Percentiles rank a stretch among this genome's conserved stretches.
Conservation (phyloP, 92 coral and sea anemone genomes). For the Palythoa caribaeorum region DNA sequence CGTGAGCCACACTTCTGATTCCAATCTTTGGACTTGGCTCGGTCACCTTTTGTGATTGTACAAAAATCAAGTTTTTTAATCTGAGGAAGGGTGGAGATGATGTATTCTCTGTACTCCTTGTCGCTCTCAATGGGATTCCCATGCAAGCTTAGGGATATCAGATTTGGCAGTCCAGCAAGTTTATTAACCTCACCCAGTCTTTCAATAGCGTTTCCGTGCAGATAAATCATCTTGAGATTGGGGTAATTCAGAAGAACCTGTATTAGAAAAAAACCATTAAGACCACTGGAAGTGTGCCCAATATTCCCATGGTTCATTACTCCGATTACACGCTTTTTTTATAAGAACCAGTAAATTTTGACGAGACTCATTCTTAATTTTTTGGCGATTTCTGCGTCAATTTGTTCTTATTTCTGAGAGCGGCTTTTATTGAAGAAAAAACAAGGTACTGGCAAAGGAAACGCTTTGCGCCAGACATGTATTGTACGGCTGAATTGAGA, state of each 20-base stretch:
- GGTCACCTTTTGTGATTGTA: constrained; percentile 83
- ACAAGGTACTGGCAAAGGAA: too few species aligned
- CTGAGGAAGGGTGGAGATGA: constrained; percentile 74
- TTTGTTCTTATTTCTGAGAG: too few species aligned
- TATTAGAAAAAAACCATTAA: not conserved
- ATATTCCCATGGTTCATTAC: too few species aligned
- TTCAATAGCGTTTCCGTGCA: constrained; percentile 85
- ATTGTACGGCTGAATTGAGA: too few species aligned
- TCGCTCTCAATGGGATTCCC: constrained; percentile 87
- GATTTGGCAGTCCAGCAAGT: constrained; percentile 83
- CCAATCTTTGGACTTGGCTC: constrained; percentile 62
- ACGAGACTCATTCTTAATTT: too few species aligned
- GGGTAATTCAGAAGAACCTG: constrained; percentile 87
- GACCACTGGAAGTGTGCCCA: too few species aligned
- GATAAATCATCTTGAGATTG: constrained; percentile 79
- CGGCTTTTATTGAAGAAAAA: too few species aligned
- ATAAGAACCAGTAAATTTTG: too few species aligned
- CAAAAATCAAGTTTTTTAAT: constrained; percentile 77
- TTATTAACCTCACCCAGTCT: constrained; percentile 86
- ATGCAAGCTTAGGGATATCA: constrained; percentile 77
- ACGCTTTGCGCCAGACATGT: too few species aligned
- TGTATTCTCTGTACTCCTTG: constrained; percentile 76
- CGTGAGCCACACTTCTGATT: constrained; percentile 45
- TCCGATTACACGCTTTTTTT: too few species aligned
- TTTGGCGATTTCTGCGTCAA: too few species aligned